phyloP scores from a whole-genome alignment of 2,797 vertebrate genomes.

The Hippoglossus hippoglossus region DNA sequence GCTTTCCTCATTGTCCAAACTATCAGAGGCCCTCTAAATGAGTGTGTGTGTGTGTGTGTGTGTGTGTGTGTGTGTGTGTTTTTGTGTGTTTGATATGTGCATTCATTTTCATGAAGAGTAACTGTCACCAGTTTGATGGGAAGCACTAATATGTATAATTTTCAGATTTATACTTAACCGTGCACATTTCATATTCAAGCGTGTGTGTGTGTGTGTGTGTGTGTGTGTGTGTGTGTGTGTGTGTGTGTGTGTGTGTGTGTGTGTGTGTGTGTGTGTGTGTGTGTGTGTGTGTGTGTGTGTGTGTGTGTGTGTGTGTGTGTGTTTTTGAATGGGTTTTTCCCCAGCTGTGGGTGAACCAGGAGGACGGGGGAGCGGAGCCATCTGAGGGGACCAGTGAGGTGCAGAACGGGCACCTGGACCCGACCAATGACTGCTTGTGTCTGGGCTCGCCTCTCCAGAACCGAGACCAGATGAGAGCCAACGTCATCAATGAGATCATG shows the following conservation, averaged over 20 bases:
- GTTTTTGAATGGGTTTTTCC: slow-evolving; percentile 55
- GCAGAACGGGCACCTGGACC: slow-evolving; percentile 96
- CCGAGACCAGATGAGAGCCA: slow-evolving; percentile 99
- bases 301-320: slow-evolving; percentile 44
- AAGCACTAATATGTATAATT: slow-evolving; percentile 14
- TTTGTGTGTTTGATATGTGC: slow-evolving; percentile 22
- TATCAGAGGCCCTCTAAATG: slow-evolving; percentile 37
- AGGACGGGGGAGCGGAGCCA: slow-evolving; percentile 91
- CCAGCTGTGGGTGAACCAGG: slow-evolving; percentile 98
- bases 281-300: slow-evolving; percentile 56
- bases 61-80: slow-evolving; percentile 42
- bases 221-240: slow-evolving; percentile 50
- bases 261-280: slow-evolving; percentile 48
- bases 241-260: slow-evolving; percentile 45
- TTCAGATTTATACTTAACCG: slow-evolving; percentile 9
- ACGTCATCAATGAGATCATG: slow-evolving; percentile 99
- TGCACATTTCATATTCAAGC: slow-evolving; percentile 47
- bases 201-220: slow-evolving; percentile 36
- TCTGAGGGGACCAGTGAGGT: slow-evolving; percentile 93
- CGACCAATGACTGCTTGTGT: slow-evolving; percentile 95
- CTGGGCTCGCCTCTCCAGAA: slow-evolving; percentile 95
- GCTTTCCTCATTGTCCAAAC: slow-evolving; percentile 41
- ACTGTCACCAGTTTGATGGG: background rate
- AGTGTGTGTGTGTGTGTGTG: slow-evolving; percentile 43
- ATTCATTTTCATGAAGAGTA: slow-evolving; percentile 35